These are phyloP conservation scores for Macrobrachium nipponense DNA, from an alignment of 1,140 invertebrate species.

Conservation along the genomic window DNA sequence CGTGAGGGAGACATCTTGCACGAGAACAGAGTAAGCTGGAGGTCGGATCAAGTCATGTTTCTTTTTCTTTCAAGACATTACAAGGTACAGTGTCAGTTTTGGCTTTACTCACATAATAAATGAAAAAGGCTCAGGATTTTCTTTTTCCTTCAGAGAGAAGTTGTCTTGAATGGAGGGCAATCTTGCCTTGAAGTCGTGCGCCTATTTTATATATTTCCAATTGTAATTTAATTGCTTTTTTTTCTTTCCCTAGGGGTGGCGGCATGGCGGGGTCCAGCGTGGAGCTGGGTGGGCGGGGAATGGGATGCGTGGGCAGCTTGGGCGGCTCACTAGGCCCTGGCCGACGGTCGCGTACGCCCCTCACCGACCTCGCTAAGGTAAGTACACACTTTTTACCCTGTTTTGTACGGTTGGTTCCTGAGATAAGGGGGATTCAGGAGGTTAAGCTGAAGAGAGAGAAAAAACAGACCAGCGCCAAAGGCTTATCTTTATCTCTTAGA, in stretches of 20 bases:
- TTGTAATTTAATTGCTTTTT: neutral
- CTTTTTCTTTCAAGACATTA: too few species aligned
- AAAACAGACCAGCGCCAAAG: neutral
- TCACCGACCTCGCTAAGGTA: conserved; percentile 67
- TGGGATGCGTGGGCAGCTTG: conserved; percentile 16
- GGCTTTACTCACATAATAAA: too few species aligned
- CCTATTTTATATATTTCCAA: too few species aligned
- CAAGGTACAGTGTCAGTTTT: too few species aligned
- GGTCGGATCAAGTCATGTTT: too few species aligned
- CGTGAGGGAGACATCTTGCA: too few species aligned
- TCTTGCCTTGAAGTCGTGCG: too few species aligned
- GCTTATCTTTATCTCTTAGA: neutral
- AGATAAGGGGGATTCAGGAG: neutral
- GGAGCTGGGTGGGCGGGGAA: conserved; percentile 52
- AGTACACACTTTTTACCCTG: neutral
- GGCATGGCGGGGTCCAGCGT: conserved; percentile 62
- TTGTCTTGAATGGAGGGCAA: too few species aligned
- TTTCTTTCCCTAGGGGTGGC: conserved; percentile 50
- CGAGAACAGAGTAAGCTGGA: too few species aligned
- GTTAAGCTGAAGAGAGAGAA: neutral
- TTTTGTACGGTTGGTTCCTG: neutral
- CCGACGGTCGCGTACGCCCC: conserved; percentile 65
- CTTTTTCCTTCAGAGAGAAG: too few species aligned
- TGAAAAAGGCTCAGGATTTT: too few species aligned
- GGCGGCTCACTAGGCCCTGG: conserved; percentile 49